Conservation (phyloP, 2,888 invertebrate genomes). For the Elmis aenea region DNA sequence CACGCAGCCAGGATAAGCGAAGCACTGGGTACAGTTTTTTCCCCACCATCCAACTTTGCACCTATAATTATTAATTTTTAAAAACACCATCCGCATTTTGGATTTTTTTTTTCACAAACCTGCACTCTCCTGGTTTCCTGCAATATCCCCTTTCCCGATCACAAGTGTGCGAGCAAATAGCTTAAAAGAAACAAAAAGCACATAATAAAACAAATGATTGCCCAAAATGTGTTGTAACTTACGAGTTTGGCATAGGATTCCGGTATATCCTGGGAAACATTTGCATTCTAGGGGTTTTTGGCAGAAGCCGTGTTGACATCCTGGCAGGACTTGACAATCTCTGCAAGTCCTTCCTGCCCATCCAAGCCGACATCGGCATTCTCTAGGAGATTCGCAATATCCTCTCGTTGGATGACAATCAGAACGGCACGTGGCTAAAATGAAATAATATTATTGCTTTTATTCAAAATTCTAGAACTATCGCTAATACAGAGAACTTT, state of each 20-base stretch:
- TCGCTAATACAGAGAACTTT: too few relatives aligned
- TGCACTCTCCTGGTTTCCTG: conserved; percentile 70
- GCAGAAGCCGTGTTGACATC: conserved; percentile 87
- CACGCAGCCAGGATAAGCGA: conserved; percentile 83
- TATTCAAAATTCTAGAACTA: too few relatives aligned
- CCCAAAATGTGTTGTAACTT: conserved; percentile 50
- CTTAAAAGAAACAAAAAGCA: conserved; percentile 49
- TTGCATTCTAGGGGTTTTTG: conserved; percentile 86
- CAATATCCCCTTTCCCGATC: conserved; percentile 82
- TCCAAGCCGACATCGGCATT: conserved; percentile 85
- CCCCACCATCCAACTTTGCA: conserved; percentile 91
- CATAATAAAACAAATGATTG: conserved; percentile 3
- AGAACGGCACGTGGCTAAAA: conserved; percentile 75
- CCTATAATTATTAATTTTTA: conserved; percentile 41
- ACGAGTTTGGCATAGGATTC: conserved; percentile 84
- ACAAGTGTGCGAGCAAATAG: conserved; percentile 79
- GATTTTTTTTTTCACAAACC: too few relatives aligned
- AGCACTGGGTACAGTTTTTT: conserved; percentile 63
- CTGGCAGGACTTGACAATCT: conserved; percentile 82
- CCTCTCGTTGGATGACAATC: conserved; percentile 83
- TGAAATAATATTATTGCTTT: conserved; percentile 4
- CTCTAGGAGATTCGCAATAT: conserved; percentile 80
- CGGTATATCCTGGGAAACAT: conserved; percentile 88
- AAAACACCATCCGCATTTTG: conserved; percentile 1
- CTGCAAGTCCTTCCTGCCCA: conserved; percentile 85